Percentiles rank a stretch among this genome's conserved stretches.
These are phyloP conservation scores for Alviniconcha marisindica DNA, from an alignment of 1,140 invertebrate species.

Conservation along the genomic window DNA sequence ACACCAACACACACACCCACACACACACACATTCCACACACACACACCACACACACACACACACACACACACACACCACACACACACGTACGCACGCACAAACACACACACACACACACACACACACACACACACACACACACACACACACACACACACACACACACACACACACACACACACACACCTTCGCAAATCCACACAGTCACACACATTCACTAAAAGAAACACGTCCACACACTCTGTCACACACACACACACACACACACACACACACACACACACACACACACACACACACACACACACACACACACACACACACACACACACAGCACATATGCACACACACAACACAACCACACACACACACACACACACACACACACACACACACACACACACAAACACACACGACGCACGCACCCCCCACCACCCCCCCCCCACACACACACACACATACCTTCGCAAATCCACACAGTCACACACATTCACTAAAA, in stretches of 20 bases:
- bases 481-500: neutral
- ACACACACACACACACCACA: conserved; percentile 11
- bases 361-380: no score
- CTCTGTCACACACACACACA: neutral
- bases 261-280: conserved; percentile 14
- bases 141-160: conserved; percentile 12
- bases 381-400: no score
- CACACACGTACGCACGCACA: no score
- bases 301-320: conserved; percentile 17
- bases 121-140: conserved; percentile 12
- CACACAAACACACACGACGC: no score
- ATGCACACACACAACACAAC: neutral
- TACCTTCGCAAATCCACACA: neutral
- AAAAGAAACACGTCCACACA: neutral
- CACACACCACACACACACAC: conserved; percentile 13
- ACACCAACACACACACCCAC: neutral
- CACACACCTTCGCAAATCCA: neutral
- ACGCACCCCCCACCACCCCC: no score
- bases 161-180: conserved; percentile 12
- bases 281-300: conserved; percentile 17
- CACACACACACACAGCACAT: conserved; percentile 13
- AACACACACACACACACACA: neutral
- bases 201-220: neutral
- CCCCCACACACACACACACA: neutral
- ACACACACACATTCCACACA: neutral